phyloP scores from a whole-genome alignment of 2,797 vertebrate species.

The Zenarchopterus dispar region DNA sequence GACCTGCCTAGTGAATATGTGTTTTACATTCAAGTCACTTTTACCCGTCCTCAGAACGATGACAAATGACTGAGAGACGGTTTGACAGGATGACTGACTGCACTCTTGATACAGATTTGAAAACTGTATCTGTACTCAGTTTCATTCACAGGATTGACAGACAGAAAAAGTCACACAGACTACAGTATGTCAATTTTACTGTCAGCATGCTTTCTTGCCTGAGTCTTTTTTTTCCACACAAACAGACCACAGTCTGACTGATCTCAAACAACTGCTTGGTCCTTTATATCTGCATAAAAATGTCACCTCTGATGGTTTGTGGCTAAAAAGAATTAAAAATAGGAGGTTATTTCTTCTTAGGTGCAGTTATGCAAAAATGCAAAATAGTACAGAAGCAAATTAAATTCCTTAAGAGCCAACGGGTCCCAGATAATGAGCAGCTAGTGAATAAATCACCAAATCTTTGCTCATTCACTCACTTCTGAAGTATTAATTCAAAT shows the following conservation, averaged over 20 bases:
- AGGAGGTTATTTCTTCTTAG: slow-evolving; percentile 27
- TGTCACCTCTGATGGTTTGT: slow-evolving; percentile 1
- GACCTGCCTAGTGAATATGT: too few species aligned
- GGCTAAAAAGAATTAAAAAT: neutral
- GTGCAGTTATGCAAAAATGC: neutral
- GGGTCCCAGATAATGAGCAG: too few species aligned
- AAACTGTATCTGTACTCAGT: slow-evolving; percentile 11
- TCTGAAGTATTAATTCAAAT: neutral
- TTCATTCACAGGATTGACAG: slow-evolving; percentile 27
- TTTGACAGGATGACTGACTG: slow-evolving; percentile 3
- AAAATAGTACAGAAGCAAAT: neutral
- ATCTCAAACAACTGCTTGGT: slow-evolving; percentile 26
- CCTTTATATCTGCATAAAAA: slow-evolving; percentile 24
- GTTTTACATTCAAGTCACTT: neutral
- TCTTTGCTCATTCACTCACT: too few species aligned
- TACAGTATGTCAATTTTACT: slow-evolving; percentile 37
- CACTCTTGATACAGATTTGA: slow-evolving; percentile 14
- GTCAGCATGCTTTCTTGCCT: slow-evolving; percentile 29
- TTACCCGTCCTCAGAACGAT: neutral
- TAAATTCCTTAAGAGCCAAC: too few species aligned
- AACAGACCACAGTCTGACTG: slow-evolving; percentile 25
- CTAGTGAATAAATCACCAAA: too few species aligned
- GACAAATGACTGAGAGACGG: neutral
- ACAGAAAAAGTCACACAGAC: slow-evolving; percentile 30
- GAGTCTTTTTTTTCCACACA: slow-evolving; percentile 15